Base-by-base conservation (phyloP, 1,140 invertebrate species). In the Scaptodrosophila lebanonensis region DNA sequence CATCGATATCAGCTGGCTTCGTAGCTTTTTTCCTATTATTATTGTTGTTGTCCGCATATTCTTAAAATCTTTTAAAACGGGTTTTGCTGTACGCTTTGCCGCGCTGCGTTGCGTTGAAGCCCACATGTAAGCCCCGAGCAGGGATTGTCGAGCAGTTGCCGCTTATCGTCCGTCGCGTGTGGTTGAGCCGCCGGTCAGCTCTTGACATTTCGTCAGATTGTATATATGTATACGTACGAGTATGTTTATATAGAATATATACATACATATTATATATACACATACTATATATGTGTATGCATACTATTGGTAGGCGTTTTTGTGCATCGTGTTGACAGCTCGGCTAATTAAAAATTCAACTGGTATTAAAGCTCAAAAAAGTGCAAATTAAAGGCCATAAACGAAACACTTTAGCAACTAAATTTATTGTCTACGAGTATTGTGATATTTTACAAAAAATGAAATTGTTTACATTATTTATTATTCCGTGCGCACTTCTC, bases 101-200 rank as follows among this genome's bases (percentile, higher is more conserved):
- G 44, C 47, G 40, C 42, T 33, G 51, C 27, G 8, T 8, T 4
- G 8, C 22, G 22, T 4, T 3, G 22, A 25, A 25, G n/a, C n/a
- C n/a, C n/a, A n/a, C n/a, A n/a, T n/a, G n/a, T n/a, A n/a, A n/a
- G n/a, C n/a, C 27, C 9, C 27, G 27, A 5, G 9, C 48, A 22
- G 56, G 51, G 32, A 42, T 53, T 57, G 53, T 39, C 53, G 15
- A 35, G 18, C 53, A 79, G 75, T 79, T 48, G 65, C 69, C 65
- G 69, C 25, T 73, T 60, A 75, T 75, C 75, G 59, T 52, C 54
- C 65, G 43, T 38, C 57, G 73, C 61, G 75, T 66, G 49, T 27
- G 65, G 69, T 77, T 54, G 60, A 57, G 29, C 32, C 12, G 12
- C 32, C n/a, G n/a, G 17, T 22, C n/a, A 39, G 36, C 18, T 47